Percentiles rank a stretch among this genome's conserved stretches.
Evolutionary conservation across 2,888 invertebrate genomes (phyloP).

Genomic region (Thecocarcelia acutangulata): DNA sequence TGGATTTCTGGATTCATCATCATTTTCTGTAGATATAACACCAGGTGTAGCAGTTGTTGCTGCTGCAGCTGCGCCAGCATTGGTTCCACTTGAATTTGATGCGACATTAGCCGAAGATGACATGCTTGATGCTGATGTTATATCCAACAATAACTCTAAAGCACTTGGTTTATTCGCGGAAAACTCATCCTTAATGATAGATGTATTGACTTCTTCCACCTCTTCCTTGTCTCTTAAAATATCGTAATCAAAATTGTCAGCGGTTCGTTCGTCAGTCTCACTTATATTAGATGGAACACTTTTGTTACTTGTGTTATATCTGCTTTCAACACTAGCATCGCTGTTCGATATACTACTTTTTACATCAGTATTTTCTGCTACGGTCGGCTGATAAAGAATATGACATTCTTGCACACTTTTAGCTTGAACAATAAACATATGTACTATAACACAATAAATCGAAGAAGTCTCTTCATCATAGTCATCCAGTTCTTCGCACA

Average conservation of each 20-base stretch:
- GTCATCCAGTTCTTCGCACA: conserved; percentile 84
- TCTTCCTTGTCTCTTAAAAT: conserved; percentile 47
- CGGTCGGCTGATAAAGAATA: conserved; percentile 85
- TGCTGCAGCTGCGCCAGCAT: conserved; percentile 73
- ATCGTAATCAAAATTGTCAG: conserved; percentile 61
- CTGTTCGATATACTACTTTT: conserved; percentile 73
- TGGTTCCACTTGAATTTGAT: conserved; percentile 66
- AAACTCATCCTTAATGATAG: conserved; percentile 71
- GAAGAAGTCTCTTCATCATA: conserved; percentile 84
- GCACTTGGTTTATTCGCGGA: conserved; percentile 63
- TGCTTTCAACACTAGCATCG: conserved; percentile 58
- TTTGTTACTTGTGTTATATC: conserved; percentile 38
- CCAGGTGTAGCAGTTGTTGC: conserved; percentile 74
- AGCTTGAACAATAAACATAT: conserved; percentile 91
- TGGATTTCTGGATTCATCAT: conserved; percentile 71
- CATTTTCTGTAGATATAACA: conserved; percentile 68
- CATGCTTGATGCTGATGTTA: conserved; percentile 51
- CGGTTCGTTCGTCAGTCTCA: conserved; percentile 40
- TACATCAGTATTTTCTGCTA: conserved; percentile 75
- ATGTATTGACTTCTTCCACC: conserved; percentile 47
- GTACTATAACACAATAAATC: conserved; percentile 82
- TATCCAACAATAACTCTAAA: conserved; percentile 75
- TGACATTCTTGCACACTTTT: conserved; percentile 90
- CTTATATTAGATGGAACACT: conserved; percentile 17
- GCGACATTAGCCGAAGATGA: conserved; percentile 49